phyloP scores from a whole-genome alignment of 2,888 invertebrate species.

The Eilema griseolum region DNA sequence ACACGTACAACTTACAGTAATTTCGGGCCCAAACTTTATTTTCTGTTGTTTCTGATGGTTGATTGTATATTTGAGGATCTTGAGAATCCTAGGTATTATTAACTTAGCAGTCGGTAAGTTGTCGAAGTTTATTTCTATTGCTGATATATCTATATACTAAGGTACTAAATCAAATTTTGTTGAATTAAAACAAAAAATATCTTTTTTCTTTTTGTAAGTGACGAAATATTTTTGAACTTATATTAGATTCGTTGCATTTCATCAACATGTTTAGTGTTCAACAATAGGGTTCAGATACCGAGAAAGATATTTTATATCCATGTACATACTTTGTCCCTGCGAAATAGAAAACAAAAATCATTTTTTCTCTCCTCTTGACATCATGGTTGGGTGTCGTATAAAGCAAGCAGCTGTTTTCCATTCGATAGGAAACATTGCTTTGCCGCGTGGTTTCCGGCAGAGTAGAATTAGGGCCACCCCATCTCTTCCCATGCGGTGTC shows the following conservation, averaged over 20 bases:
- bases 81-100: background rate
- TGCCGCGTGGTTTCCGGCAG: too few relatives aligned
- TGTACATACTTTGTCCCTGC: too few relatives aligned
- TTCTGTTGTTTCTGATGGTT: background rate
- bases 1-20: background rate
- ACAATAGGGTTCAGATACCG: too few relatives aligned
- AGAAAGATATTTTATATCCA: too few relatives aligned
- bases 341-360: too few relatives aligned
- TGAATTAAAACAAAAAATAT: background rate
- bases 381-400: background rate
- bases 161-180: background rate
- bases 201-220: background rate
- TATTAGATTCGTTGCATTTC: background rate
- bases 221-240: background rate
- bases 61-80: background rate
- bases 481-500: too few relatives aligned
- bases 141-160: background rate
- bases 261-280: background rate
- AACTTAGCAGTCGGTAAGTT: background rate
- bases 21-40: background rate
- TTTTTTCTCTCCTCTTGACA: too few relatives aligned
- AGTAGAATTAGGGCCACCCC: too few relatives aligned
- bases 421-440: background rate
- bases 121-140: background rate
- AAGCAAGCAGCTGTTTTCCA: background rate